Evolutionary conservation across 2,113 vertebrate genomes (phyloP).

Genomic region (Alosa alosa): DNA sequence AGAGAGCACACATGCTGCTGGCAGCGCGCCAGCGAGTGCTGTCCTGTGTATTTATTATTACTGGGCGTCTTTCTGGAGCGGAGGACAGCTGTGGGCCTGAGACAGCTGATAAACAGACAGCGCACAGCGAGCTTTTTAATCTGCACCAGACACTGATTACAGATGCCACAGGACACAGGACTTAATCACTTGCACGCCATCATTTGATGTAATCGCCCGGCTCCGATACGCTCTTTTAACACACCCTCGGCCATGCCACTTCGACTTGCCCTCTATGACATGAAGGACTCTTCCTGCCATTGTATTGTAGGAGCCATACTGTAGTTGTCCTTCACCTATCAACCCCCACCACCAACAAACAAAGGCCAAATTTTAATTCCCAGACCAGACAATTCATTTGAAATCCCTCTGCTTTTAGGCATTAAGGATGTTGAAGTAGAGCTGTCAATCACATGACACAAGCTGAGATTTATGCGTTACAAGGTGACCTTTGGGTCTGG

Average conservation of each 20-base stretch:
- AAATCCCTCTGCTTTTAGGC: neutral
- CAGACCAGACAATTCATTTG: neutral
- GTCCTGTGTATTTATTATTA: conserved; percentile 69
- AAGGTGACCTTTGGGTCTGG: neutral
- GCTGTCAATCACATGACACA: conserved; percentile 56
- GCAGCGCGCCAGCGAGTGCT: conserved; percentile 65
- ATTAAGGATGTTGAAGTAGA: conserved; percentile 31
- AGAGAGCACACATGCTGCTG: conserved; percentile 51
- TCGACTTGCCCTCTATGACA: conserved; percentile 52
- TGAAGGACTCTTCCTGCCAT: neutral
- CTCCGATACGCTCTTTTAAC: conserved; percentile 41
- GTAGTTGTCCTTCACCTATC: neutral
- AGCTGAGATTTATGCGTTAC: conserved; percentile 55
- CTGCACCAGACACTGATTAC: conserved; percentile 76
- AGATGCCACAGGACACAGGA: conserved; percentile 70
- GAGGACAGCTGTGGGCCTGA: conserved; percentile 73
- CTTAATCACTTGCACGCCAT: conserved; percentile 72
- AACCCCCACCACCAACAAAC: too few relatives aligned
- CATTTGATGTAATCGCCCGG: conserved; percentile 68
- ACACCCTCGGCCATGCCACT: conserved; percentile 62
- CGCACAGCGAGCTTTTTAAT: conserved; percentile 70
- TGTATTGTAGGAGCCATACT: neutral
- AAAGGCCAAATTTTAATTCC: neutral
- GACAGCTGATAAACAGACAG: conserved; percentile 77
- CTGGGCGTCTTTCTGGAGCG: conserved; percentile 60